Conservation (phyloP, 2,888 invertebrate species). For the Zootermopsis nevadensis region DNA sequence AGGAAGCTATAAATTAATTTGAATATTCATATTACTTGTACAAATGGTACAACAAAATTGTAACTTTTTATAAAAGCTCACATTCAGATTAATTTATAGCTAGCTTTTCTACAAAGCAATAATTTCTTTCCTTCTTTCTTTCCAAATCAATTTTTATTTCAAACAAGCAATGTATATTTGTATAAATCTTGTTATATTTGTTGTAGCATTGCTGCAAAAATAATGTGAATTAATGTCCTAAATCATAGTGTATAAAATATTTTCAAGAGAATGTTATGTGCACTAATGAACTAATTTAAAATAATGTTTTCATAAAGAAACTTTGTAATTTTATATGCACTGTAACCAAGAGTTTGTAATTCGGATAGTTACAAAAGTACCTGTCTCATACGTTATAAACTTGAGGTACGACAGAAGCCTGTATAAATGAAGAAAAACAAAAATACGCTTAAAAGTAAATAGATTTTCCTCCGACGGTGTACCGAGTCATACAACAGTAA, state of each 20-base stretch:
- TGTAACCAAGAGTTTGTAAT: neutral
- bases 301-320: neutral
- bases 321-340: slow-evolving; percentile 17
- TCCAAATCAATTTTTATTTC: neutral
- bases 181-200: neutral
- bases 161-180: neutral
- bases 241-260: neutral
- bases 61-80: neutral
- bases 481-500: neutral
- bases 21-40: no score
- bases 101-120: neutral
- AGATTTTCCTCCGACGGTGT: neutral
- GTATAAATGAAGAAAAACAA: neutral
- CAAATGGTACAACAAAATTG: no score
- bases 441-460: neutral
- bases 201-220: neutral
- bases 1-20: no score
- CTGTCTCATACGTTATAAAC: neutral
- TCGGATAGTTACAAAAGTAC: neutral
- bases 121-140: neutral
- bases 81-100: neutral
- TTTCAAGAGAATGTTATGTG: neutral
- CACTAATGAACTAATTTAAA: slow-evolving; percentile 13
- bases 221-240: neutral
- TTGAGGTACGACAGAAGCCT: neutral